Evolutionary conservation across 2,888 invertebrate genomes (phyloP).

Genomic region (Punctoribates punctum): DNA sequence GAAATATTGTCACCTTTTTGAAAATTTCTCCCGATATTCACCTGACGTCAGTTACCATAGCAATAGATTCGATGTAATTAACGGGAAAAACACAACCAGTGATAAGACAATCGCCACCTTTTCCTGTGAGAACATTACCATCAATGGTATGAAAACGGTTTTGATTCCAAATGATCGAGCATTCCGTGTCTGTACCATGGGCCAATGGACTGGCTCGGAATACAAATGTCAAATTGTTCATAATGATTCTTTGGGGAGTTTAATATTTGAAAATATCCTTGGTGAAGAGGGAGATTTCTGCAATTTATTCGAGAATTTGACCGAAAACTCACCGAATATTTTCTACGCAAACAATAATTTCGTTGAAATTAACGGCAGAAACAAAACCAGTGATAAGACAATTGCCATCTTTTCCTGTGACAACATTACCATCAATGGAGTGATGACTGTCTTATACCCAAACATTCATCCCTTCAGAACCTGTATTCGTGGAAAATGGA

Average conservation of each 20-base stretch:
- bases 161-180: neutral
- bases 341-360: conserved; percentile 44
- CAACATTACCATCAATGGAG: conserved; percentile 10
- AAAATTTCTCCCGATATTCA: neutral
- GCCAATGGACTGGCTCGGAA: neutral
- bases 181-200: neutral
- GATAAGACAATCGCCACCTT: neutral
- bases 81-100: neutral
- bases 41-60: conserved; percentile 37
- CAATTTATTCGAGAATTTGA: neutral
- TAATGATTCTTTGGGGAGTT: too few species aligned
- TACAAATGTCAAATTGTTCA: neutral
- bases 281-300: too few species aligned
- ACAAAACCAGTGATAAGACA: neutral
- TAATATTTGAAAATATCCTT: too few species aligned
- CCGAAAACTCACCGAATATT: neutral
- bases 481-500: too few species aligned
- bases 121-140: conserved; percentile 22
- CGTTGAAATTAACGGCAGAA: neutral
- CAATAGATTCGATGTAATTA: conserved; percentile 40
- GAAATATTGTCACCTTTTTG: neutral
- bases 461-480: too few species aligned
- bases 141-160: neutral
- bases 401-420: conserved; percentile 10
- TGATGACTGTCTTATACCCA: too few species aligned